phyloP scores from a whole-genome alignment of 2,113 vertebrate genomes.

The Pterocles gutturalis region DNA sequence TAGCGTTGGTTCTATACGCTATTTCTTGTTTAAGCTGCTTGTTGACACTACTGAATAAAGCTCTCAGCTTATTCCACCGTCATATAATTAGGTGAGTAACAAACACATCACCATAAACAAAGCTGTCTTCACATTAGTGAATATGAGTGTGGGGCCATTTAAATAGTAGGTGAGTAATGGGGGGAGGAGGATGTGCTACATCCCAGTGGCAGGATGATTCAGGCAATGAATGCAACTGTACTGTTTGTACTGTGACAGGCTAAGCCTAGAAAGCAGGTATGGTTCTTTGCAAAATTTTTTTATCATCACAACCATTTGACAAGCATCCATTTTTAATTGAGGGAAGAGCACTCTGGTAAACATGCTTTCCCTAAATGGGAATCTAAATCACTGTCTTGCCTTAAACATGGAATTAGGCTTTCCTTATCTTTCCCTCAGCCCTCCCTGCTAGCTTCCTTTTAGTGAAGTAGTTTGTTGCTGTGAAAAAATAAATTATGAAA shows the following conservation, averaged over 20 bases:
- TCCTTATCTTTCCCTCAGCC: not conserved
- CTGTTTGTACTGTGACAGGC: not conserved
- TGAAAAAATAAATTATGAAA: not conserved
- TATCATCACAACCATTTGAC: not conserved
- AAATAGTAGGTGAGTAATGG: conserved; percentile 21
- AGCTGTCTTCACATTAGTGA: not conserved
- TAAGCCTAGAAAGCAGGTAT: conserved; percentile 56
- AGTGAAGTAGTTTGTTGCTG: not conserved
- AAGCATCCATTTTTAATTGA: not conserved
- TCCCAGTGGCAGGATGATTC: conserved; percentile 57
- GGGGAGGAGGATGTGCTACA: conserved; percentile 46
- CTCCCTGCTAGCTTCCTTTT: not conserved
- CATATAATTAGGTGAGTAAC: conserved; percentile 62
- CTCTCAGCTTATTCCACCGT: not conserved
- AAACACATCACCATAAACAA: conserved; percentile 33
- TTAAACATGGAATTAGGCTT: not conserved
- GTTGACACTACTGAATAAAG: conserved; percentile 10
- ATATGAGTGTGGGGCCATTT: conserved; percentile 20
- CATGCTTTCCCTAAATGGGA: not conserved
- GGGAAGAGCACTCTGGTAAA: not conserved
- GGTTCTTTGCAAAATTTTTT: not conserved
- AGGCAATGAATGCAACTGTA: not conserved
- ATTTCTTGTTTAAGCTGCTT: conserved; percentile 7
- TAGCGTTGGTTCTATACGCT: not conserved
- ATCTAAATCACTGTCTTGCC: not conserved